These are phyloP conservation scores for Dugesia japonica DNA, from an alignment of 2,888 invertebrate genomes.

Conservation along the genomic window DNA sequence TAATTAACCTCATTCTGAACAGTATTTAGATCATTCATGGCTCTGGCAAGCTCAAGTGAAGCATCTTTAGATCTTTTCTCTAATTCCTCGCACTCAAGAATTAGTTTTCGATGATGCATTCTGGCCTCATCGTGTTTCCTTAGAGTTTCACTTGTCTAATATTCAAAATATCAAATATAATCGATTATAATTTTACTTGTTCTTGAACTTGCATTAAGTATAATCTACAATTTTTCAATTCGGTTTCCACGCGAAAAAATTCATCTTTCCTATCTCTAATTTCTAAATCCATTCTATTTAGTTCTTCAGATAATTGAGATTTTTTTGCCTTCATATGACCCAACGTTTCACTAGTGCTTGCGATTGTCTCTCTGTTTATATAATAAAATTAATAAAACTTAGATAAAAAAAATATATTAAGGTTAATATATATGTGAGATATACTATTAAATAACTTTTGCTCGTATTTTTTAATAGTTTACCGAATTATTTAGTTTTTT, in stretches of 20 bases:
- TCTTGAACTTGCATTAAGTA: background rate
- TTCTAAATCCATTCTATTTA: background rate
- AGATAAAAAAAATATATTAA: no score
- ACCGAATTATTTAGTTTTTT: no score
- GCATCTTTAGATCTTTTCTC: background rate
- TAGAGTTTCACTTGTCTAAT: background rate
- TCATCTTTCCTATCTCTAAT: background rate
- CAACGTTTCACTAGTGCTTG: background rate
- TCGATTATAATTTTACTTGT: background rate
- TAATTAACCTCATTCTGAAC: background rate
- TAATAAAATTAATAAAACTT: no score
- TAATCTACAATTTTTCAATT: background rate
- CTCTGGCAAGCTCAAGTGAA: background rate
- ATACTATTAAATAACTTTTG: no score
- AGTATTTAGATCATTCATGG: background rate
- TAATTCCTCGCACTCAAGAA: constrained; percentile 1
- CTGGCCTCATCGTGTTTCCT: background rate
- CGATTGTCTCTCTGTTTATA: background rate
- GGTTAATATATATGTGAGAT: no score
- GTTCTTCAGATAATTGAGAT: background rate
- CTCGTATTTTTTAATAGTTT: no score
- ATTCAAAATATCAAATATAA: background rate
- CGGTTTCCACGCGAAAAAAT: background rate
- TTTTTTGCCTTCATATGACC: background rate
- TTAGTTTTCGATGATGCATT: background rate